Percentiles rank a stretch among this genome's conserved stretches.
These are phyloP conservation scores for Neoscelio sp. DNA, from an alignment of 2,888 invertebrate species.

Conservation along the genomic window DNA sequence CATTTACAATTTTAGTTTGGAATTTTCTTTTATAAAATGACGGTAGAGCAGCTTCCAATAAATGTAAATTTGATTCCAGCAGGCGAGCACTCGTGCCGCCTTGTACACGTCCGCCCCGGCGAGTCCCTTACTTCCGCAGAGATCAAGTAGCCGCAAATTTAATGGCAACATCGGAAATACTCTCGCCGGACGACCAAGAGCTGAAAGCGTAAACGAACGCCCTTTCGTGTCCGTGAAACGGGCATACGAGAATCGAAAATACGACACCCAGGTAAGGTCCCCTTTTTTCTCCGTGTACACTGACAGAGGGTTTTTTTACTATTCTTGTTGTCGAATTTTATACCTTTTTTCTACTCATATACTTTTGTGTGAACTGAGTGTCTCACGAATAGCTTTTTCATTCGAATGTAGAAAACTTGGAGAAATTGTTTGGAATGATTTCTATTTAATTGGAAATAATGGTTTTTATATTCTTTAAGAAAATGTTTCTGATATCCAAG, in stretches of 20 bases:
- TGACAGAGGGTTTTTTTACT: slow-evolving; percentile 21
- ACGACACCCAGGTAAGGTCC: slow-evolving; percentile 83
- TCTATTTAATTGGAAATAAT: no score
- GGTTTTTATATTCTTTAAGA: no score
- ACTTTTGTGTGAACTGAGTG: no score
- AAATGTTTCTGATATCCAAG: no score
- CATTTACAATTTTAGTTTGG: no score
- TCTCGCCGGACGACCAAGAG: slow-evolving; percentile 79
- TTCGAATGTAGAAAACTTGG: no score
- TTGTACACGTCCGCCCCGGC: slow-evolving; percentile 83
- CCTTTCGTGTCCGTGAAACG: slow-evolving; percentile 87
- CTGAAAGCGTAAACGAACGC: slow-evolving; percentile 84
- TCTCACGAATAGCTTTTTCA: no score
- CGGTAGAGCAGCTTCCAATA: not conserved
- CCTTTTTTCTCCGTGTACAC: slow-evolving; percentile 2
- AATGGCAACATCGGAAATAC: slow-evolving; percentile 81
- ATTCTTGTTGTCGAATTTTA: slow-evolving; percentile 24
- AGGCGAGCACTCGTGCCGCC: slow-evolving; percentile 70
- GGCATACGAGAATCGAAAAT: slow-evolving; percentile 84
- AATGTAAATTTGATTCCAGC: not conserved
- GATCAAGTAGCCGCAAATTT: slow-evolving; percentile 83
- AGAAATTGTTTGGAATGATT: no score
- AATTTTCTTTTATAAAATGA: not conserved
- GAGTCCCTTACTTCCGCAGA: slow-evolving; percentile 84
- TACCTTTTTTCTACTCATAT: slow-evolving; percentile 17